Evolutionary conservation across 2,113 vertebrate species (phyloP).

Genomic region (Columba livia): DNA sequence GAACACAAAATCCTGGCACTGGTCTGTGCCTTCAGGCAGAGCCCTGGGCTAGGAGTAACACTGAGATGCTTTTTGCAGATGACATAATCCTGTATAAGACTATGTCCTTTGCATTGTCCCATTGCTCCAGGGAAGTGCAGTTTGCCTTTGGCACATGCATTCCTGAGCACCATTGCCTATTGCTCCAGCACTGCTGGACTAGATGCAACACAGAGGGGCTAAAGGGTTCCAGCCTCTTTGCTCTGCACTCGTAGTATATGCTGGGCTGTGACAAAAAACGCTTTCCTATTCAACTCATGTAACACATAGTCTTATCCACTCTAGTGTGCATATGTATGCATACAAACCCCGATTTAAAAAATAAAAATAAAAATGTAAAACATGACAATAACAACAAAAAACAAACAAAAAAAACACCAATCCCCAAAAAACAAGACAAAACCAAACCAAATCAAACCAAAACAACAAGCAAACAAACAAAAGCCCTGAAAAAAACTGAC

Average conservation of each 20-base stretch:
- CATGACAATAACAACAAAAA: background rate
- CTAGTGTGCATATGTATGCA: fast-evolving
- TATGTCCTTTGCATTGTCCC: background rate
- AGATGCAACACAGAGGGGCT: background rate
- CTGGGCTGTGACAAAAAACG: background rate
- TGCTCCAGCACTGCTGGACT: background rate
- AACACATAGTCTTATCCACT: fast-evolving
- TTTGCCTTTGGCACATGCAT: background rate
- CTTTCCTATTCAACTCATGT: background rate
- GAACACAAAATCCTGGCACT: background rate
- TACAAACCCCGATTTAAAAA: background rate
- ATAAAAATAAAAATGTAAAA: background rate
- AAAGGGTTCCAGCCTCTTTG: fast-evolving
- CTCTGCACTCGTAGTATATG: fast-evolving
- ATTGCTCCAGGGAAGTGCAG: background rate
- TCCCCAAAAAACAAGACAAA: too few species aligned
- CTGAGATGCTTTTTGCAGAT: background rate
- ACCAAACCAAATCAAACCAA: too few species aligned
- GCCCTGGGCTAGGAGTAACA: background rate
- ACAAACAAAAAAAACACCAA: too few species aligned
- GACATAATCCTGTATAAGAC: background rate
- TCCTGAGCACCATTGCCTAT: background rate
- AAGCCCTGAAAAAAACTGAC: background rate
- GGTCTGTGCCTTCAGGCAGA: background rate
- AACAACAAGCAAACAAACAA: too few species aligned